Evolutionary conservation across 2,113 vertebrate genomes (phyloP), one percentile per base, ranked within the genome.

Genomic region (Ramphastos sulfuratus): DNA sequence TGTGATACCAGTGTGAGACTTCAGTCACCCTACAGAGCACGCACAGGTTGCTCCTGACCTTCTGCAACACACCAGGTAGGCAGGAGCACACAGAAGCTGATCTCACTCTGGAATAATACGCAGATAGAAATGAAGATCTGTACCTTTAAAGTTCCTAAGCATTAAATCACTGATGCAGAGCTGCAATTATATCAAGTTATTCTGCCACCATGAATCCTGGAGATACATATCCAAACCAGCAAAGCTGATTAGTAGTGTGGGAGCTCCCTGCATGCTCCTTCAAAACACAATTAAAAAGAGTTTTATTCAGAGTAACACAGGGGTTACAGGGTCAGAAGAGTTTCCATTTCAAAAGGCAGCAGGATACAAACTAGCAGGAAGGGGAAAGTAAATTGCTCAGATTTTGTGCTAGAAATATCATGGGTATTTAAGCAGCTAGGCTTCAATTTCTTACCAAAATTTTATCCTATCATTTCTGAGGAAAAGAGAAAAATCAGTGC

Each of bases 251-350:
- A 97, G 97, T 76, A 96, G 94, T 96, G 96, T 90, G 94, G 96
- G 95, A 96, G 88, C 94, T 89, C 83, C 94, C 79, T 74, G 92
- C 77, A 71, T 91, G 94, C 66, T 93, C 74, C 81, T 95, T 94
- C 92, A 94, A 94, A 96, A 96, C 87, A 95, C 95, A 97, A 97
- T 97, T 97, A 98, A 95, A 96, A 96, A 93, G 96, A 96, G 92
- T 96, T 94, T 95, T 93, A 94, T 96, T 96, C 85, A 64, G 80
- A 94, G 95, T 96, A 95, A 94, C 97, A 90, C 78, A 85, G 93
- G 94, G 93, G 97, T 97, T 97, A 96, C 19, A 82, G 94, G 96
- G 96, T 97, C 96, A 97, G 86, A 73, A 95, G 86, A 94, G 96
- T 97, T 96, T 97, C 97, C 92, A 94, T 97, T 97, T 97, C 96